Base-by-base conservation (phyloP, 2,888 invertebrate genomes). In the Muschampia staudingeri region DNA sequence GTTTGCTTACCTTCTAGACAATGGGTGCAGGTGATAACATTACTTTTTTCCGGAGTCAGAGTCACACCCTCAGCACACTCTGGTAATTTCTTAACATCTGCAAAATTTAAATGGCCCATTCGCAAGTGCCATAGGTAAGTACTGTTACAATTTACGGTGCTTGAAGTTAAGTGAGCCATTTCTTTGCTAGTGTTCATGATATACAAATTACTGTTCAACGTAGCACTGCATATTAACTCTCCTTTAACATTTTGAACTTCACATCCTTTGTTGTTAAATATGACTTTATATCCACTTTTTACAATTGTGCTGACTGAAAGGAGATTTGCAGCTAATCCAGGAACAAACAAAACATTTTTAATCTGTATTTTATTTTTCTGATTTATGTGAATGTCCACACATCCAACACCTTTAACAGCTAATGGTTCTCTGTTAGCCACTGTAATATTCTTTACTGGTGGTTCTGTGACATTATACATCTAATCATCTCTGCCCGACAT, bases 1-100 rank as follows among this genome's bases (percentile, higher is more conserved):
- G 70, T 30, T 11, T 85, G 85, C 70, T 88, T 88, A 11, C 86
- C 88, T 78, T 82, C 69, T 6, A 25, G 25, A 14, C 44, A 44
- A 14, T 44, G 44, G 44, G 6, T 44, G 14, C 44, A 44, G 9
- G 12, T 44, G 44, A 14, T 44, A 12, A 14, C 8, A 44, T 44
- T 4, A 44, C 44, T 44, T 14, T 14, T 14, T 14, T 44, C 44
- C 14, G 12, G 44, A 44, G 44, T 44, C 44, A 44, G 44, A 44
- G 44, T 14, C 44, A 44, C 44, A 12, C 44, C 44, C 12, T 44
- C 44, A 12, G 44, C 44, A 14, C 44, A 44, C 11, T 44, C 44
- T 12, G 44, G 44, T 44, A 44, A 44, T 44, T 44, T 44, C 9
- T 44, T 44, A 12, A 44, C 44, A 44, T 9, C 5, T 44, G 44